Evolutionary conservation across 2,113 vertebrate genomes (phyloP).

Genomic region (Ammodytes marinus): DNA sequence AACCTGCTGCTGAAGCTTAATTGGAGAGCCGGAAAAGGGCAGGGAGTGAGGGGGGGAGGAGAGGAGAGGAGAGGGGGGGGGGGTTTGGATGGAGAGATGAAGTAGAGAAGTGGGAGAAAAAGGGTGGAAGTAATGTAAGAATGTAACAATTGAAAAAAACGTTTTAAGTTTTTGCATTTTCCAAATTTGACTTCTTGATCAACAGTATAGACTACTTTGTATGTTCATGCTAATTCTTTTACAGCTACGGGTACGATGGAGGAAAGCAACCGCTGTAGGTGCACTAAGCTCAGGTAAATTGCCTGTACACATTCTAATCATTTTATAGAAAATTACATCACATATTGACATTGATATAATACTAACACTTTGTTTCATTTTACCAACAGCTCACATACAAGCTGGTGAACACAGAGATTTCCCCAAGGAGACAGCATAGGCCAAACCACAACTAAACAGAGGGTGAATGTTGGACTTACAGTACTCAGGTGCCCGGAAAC

Average conservation of each 20-base stretch:
- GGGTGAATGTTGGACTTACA: background rate
- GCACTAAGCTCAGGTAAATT: background rate
- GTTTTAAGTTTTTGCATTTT: background rate
- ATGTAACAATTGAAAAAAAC: background rate
- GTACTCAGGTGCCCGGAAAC: background rate
- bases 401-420: background rate
- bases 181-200: background rate
- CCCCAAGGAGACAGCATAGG: background rate
- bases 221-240: background rate
- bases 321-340: background rate
- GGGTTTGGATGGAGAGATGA: constrained; percentile 33
- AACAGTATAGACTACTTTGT: background rate
- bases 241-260: background rate
- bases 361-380: too few relatives aligned
- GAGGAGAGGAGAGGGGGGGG: constrained; percentile 52
- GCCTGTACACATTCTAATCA: background rate
- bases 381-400: background rate
- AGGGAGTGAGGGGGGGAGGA: constrained; percentile 50
- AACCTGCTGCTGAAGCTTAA: constrained; percentile 91
- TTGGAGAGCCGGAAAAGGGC: constrained; percentile 90
- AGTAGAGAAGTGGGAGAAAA: constrained; percentile 30
- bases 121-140: constrained; percentile 21
- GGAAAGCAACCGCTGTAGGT: background rate
- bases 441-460: background rate
- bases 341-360: too few relatives aligned